Percentiles rank a stretch among this genome's conserved stretches.
Conservation (phyloP, 2,113 vertebrate species). For the Excalfactoria chinensis region DNA sequence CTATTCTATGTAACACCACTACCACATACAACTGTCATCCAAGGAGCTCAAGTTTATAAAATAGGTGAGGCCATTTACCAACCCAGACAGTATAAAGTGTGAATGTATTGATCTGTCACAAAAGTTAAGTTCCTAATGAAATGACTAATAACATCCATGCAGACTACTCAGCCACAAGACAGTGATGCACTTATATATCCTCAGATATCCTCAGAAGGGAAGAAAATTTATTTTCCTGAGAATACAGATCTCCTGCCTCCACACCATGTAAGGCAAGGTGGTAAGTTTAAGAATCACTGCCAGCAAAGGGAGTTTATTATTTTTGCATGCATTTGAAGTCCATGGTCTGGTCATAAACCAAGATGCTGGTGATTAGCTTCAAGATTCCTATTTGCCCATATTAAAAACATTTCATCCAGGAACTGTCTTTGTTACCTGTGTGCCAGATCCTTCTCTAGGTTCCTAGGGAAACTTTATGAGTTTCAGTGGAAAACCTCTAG, state of each 20-base stretch:
- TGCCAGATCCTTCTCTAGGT: neutral
- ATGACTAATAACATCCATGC: neutral
- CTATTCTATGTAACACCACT: neutral
- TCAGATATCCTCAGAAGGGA: neutral
- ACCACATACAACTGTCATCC: neutral
- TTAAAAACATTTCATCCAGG: neutral
- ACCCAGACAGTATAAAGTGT: neutral
- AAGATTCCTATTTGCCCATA: neutral
- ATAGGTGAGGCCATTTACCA: neutral
- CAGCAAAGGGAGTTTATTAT: neutral
- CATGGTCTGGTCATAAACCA: neutral
- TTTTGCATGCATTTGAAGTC: neutral
- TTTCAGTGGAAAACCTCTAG: neutral
- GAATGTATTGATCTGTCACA: neutral
- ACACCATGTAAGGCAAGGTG: conserved; percentile 13
- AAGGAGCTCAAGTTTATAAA: neutral
- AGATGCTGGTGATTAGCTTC: conserved; percentile 13
- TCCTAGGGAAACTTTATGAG: neutral
- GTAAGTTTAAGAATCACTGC: neutral
- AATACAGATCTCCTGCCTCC: neutral
- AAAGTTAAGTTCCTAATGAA: neutral
- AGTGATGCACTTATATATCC: neutral
- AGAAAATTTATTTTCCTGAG: neutral
- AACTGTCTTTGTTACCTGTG: neutral
- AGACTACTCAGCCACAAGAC: neutral